Evolutionary conservation across 2,797 vertebrate species (phyloP).

Genomic region (Buceros bicornis): DNA sequence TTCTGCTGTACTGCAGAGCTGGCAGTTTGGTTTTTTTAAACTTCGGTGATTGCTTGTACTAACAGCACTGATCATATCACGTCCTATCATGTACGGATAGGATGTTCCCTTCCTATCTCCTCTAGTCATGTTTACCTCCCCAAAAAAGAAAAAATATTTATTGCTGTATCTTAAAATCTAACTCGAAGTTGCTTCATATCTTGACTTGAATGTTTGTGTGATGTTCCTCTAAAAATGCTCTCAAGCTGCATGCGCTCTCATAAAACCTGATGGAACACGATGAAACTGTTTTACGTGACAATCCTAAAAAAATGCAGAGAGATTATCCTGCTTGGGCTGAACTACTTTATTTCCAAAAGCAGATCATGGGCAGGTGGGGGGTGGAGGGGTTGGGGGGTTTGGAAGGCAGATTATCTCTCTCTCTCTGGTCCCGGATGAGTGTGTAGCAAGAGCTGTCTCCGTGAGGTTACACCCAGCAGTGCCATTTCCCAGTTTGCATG

Average conservation of each 20-base stretch:
- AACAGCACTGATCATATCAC: too few relatives aligned
- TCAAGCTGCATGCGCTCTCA: not conserved
- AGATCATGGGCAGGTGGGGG: not conserved
- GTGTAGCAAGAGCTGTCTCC: not conserved
- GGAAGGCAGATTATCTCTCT: not conserved
- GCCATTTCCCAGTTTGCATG: not conserved
- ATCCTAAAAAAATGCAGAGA: not conserved
- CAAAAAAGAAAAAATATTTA: not conserved
- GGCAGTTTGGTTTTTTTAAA: not conserved
- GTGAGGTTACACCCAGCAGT: not conserved
- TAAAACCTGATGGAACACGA: constrained; percentile 12
- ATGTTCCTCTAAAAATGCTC: not conserved
- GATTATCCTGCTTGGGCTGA: not conserved
- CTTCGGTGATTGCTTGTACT: not conserved
- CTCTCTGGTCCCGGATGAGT: not conserved
- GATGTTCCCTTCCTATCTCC: not conserved
- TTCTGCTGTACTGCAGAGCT: not conserved
- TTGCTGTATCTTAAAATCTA: not conserved
- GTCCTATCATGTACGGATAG: not conserved
- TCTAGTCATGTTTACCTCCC: not conserved
- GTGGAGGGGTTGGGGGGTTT: too few relatives aligned
- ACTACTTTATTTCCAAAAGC: not conserved
- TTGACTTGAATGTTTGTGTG: not conserved
- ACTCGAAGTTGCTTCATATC: not conserved
- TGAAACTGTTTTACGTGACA: not conserved